Conservation (phyloP, 1,140 invertebrate species). For the Cotesia typhae region DNA sequence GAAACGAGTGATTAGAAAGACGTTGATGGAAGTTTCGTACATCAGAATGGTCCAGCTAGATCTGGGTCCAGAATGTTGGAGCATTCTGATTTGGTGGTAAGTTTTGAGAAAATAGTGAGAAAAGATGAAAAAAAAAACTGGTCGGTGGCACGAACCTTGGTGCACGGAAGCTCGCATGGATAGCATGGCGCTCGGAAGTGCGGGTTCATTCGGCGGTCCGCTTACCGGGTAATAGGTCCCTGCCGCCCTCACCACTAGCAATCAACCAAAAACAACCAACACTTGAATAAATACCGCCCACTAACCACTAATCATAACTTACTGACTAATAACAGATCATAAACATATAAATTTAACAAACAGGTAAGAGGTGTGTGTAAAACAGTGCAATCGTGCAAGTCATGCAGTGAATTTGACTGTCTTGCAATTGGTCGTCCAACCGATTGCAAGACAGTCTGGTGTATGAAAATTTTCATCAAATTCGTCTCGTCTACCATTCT, state of each 20-base stretch:
- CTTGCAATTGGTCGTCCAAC: too few species aligned
- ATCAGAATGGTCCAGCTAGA: neutral
- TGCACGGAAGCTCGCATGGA: constrained; percentile 68
- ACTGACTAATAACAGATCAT: too few species aligned
- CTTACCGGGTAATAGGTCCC: constrained; percentile 93
- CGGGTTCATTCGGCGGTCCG: constrained; percentile 71
- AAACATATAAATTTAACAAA: too few species aligned
- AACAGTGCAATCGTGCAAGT: too few species aligned
- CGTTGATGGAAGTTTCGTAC: constrained; percentile 13
- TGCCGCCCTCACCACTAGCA: constrained; percentile 89
- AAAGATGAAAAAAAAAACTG: constrained; percentile 47
- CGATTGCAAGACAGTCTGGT: neutral
- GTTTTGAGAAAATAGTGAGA: neutral
- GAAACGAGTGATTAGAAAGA: constrained; percentile 23
- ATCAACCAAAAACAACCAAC: constrained; percentile 69
- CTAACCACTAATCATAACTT: constrained; percentile 46
- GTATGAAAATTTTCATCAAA: constrained; percentile 1
- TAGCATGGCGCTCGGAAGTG: constrained; percentile 67
- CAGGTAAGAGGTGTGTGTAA: too few species aligned
- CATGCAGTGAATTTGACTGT: neutral
- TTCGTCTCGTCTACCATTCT: constrained; percentile 19
- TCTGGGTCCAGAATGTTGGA: too few species aligned
- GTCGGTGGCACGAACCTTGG: constrained; percentile 65
- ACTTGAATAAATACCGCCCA: constrained; percentile 65
- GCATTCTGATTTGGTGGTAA: too few species aligned